Conservation (phyloP, 2,888 invertebrate species). For the Heliconius hortense region DNA sequence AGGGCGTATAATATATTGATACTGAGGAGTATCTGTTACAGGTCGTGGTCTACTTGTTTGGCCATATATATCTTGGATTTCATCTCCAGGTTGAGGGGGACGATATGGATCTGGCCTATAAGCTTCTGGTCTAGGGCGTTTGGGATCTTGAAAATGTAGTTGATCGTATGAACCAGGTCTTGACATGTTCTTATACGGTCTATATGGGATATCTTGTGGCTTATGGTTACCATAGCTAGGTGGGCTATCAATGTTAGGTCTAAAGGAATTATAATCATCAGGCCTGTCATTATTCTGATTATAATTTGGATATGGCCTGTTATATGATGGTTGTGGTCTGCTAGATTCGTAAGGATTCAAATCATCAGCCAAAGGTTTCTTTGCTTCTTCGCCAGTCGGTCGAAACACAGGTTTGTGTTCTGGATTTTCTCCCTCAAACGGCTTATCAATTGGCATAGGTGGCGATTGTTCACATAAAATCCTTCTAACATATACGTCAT, state of each 20-base stretch:
- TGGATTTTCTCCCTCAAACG: slow-evolving; percentile 52
- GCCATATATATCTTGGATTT: slow-evolving; percentile 53
- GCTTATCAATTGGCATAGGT: slow-evolving; percentile 63
- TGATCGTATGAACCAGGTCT: slow-evolving; percentile 62
- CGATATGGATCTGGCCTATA: slow-evolving; percentile 56
- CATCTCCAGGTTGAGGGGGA: slow-evolving; percentile 50
- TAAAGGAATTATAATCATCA: slow-evolving; percentile 61
- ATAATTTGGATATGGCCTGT: slow-evolving; percentile 50
- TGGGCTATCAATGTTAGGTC: slow-evolving; percentile 59
- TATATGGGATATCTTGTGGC: slow-evolving; percentile 64
- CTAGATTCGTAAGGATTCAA: slow-evolving; percentile 52
- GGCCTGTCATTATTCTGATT: slow-evolving; percentile 55
- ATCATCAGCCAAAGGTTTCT: slow-evolving; percentile 59
- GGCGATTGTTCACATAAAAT: slow-evolving; percentile 71
- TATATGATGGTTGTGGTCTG: slow-evolving; percentile 45
- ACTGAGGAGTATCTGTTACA: slow-evolving; percentile 59
- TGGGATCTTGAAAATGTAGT: slow-evolving; percentile 59
- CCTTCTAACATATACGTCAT: slow-evolving; percentile 69
- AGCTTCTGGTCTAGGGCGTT: slow-evolving; percentile 48
- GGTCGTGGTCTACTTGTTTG: slow-evolving; percentile 49
- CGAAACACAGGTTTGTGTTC: slow-evolving; percentile 66
- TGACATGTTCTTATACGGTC: slow-evolving; percentile 43
- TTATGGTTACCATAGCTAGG: slow-evolving; percentile 56
- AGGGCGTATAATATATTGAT: slow-evolving; percentile 66
- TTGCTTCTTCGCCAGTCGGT: slow-evolving; percentile 62